Evolutionary conservation across 2,113 vertebrate species (phyloP).

Genomic region (Myotis brandtii): DNA sequence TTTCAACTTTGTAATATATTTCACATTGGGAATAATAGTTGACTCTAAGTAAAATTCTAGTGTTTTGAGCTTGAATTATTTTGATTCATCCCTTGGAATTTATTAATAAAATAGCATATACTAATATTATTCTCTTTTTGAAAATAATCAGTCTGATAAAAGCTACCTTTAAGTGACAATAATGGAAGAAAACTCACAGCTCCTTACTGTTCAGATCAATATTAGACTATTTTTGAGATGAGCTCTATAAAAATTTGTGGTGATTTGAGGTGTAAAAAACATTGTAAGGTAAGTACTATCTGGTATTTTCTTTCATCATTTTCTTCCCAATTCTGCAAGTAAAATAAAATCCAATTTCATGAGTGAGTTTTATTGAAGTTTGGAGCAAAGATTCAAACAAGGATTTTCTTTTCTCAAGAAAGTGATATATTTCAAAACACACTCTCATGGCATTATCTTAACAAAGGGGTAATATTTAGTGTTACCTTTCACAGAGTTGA

Average conservation of each 20-base stretch:
- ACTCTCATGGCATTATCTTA: not conserved
- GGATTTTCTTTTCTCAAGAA: not conserved
- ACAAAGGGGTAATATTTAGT: not conserved
- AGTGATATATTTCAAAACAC: not conserved
- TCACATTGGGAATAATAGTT: not conserved
- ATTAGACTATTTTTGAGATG: not conserved
- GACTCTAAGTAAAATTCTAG: not conserved
- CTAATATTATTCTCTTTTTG: not conserved
- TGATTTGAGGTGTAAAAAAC: not conserved
- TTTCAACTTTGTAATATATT: constrained; percentile 31
- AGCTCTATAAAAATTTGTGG: not conserved
- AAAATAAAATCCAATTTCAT: not conserved
- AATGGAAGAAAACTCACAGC: not conserved
- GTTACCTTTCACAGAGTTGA: not conserved
- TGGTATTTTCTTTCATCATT: not conserved
- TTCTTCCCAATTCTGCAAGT: not conserved
- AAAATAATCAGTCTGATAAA: not conserved
- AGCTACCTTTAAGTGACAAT: not conserved
- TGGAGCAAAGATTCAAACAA: not conserved
- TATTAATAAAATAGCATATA: not conserved
- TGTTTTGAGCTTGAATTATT: not conserved
- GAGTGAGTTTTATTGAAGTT: not conserved
- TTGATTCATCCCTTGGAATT: not conserved
- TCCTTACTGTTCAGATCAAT: not conserved
- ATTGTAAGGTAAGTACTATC: not conserved